Evolutionary conservation across 2,797 vertebrate species (phyloP).

Genomic region (Muscicapa comitata): DNA sequence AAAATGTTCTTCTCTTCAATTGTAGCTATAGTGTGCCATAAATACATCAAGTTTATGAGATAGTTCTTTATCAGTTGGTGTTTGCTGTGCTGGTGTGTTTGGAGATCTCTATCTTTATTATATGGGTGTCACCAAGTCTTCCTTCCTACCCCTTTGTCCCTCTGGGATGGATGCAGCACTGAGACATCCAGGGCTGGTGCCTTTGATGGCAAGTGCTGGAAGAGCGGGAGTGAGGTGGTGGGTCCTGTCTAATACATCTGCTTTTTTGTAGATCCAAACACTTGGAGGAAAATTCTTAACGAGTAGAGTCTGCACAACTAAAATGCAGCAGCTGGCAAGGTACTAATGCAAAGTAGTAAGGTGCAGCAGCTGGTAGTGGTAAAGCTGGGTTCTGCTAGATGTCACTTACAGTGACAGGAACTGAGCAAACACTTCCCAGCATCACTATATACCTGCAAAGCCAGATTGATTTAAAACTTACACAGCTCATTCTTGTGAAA

Average conservation of each 20-base stretch:
- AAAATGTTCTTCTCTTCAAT: not conserved
- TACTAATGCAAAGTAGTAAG: not conserved
- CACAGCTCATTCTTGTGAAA: not conserved
- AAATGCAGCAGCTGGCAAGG: not conserved
- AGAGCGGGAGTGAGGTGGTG: not conserved
- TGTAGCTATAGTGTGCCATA: not conserved
- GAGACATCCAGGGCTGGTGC: accelerated
- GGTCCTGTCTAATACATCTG: not conserved
- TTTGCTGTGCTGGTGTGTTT: not conserved
- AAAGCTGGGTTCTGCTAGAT: not conserved
- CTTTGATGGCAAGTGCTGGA: not conserved
- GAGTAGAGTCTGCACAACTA: not conserved
- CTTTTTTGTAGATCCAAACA: not conserved
- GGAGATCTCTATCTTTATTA: not conserved
- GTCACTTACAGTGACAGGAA: not conserved
- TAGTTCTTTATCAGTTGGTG: not conserved
- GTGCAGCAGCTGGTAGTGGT: not conserved
- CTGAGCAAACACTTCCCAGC: not conserved
- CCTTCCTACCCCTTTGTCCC: not conserved
- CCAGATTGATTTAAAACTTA: not conserved
- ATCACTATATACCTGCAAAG: not conserved
- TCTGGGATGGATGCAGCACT: accelerated
- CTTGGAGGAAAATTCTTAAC: not conserved
- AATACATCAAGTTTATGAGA: not conserved
- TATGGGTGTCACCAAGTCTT: not conserved